These are phyloP conservation scores for Cepaea hortensis DNA, from an alignment of 2,888 invertebrate genomes.

Conservation along the genomic window DNA sequence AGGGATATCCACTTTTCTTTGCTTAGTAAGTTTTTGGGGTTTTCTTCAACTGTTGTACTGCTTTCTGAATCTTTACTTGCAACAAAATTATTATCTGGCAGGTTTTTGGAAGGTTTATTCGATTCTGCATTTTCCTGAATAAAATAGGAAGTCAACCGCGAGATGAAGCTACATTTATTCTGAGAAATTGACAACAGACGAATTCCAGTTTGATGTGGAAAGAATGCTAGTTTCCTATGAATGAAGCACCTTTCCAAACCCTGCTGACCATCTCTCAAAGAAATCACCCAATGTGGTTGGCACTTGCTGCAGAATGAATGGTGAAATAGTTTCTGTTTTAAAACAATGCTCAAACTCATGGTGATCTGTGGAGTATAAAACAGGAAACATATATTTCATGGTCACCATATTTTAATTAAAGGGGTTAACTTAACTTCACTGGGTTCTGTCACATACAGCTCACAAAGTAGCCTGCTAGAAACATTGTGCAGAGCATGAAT, in stretches of 20 bases:
- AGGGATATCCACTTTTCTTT: not conserved
- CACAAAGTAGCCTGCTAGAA: too few species aligned
- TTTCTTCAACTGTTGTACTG: not conserved
- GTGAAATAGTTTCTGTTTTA: not conserved
- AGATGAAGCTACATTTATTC: not conserved
- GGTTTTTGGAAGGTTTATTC: not conserved
- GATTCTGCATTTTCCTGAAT: not conserved
- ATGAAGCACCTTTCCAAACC: not conserved
- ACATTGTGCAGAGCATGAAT: too few species aligned
- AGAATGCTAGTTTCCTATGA: not conserved
- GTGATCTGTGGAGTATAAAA: not conserved
- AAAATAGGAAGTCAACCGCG: conserved; percentile 22
- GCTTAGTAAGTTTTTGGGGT: not conserved
- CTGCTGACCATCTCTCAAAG: not conserved
- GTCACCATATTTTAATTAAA: not conserved
- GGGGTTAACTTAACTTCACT: not conserved
- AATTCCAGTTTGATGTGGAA: not conserved
- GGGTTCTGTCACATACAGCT: too few species aligned
- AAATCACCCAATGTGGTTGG: not conserved
- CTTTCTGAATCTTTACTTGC: not conserved
- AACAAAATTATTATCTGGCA: not conserved
- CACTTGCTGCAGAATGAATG: not conserved
- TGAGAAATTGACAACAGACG: conserved; percentile 21
- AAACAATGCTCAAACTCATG: not conserved
- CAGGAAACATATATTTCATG: not conserved